These are phyloP conservation scores for Timandra comae DNA, from an alignment of 2,888 invertebrate genomes.

Conservation along the genomic window DNA sequence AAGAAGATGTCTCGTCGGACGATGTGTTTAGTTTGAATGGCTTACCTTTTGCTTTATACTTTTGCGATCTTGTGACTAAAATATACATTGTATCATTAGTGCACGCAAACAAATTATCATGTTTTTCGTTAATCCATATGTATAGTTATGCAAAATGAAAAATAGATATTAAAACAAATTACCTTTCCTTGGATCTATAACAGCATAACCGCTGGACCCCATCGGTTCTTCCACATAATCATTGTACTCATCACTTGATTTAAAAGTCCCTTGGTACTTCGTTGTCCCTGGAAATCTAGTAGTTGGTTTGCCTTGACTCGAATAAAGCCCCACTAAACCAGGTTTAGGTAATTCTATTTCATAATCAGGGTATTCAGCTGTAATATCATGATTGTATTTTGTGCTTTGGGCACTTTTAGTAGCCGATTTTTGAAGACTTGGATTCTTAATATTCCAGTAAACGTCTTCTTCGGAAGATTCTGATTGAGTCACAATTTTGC, in stretches of 20 bases:
- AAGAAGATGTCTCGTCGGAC: slow-evolving; percentile 29
- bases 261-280: too few species aligned
- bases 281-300: too few species aligned
- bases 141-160: background rate
- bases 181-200: slow-evolving; percentile 59
- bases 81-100: slow-evolving; percentile 1
- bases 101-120: background rate
- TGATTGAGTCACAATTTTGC: slow-evolving; percentile 34
- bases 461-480: slow-evolving; percentile 56
- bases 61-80: slow-evolving; percentile 14
- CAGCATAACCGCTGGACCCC: too few species aligned
- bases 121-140: background rate
- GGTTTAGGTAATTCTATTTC: slow-evolving; percentile 56
- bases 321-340: slow-evolving; percentile 57
- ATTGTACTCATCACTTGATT: slow-evolving; percentile 27
- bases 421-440: slow-evolving; percentile 29
- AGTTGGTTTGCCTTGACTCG: slow-evolving; percentile 39
- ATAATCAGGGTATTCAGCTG: slow-evolving; percentile 44
- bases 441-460: slow-evolving; percentile 61
- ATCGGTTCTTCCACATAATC: slow-evolving; percentile 34
- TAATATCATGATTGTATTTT: slow-evolving; percentile 34
- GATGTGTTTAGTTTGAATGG: slow-evolving; percentile 36
- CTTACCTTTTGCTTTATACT: slow-evolving; percentile 25
- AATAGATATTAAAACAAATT: slow-evolving; percentile 7
- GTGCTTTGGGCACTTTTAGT: slow-evolving; percentile 17